A percentile compares a stretch with the other conserved stretches of the same genome.
These are phyloP conservation scores for Aphidoletes aphidimyza DNA, from an alignment of 2,888 invertebrate species.

Conservation along the genomic window DNA sequence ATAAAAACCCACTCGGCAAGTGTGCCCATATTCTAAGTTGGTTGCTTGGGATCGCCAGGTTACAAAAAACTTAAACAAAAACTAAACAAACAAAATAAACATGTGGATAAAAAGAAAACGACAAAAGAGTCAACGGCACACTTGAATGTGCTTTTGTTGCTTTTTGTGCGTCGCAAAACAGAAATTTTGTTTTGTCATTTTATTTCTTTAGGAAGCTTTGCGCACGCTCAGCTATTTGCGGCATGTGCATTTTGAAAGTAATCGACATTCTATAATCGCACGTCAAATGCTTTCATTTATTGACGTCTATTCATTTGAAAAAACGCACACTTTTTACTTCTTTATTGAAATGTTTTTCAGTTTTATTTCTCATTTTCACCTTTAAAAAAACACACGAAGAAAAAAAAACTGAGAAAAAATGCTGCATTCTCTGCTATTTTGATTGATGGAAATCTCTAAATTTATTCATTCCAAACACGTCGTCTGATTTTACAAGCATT, in stretches of 20 bases:
- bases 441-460: not conserved
- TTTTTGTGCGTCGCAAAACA: no score
- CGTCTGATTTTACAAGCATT: not conserved
- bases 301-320: slow-evolving; percentile 17
- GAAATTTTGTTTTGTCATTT: no score
- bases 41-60: not conserved
- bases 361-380: not conserved
- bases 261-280: not conserved
- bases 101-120: no score
- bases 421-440: not conserved
- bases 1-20: slow-evolving; percentile 20
- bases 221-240: slow-evolving; percentile 16
- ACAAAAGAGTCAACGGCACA: no score
- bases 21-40: slow-evolving; percentile 18
- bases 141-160: no score
- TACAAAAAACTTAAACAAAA: not conserved
- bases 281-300: slow-evolving; percentile 34
- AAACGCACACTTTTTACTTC: no score
- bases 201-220: no score
- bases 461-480: slow-evolving; percentile 31
- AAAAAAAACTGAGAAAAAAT: not conserved
- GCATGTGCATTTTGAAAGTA: not conserved
- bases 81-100: not conserved
- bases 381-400: not conserved
- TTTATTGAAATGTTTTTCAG: not conserved